These are phyloP conservation scores for Spheniscus mendiculus DNA, from an alignment of 2,113 vertebrate genomes.

Conservation along the genomic window DNA sequence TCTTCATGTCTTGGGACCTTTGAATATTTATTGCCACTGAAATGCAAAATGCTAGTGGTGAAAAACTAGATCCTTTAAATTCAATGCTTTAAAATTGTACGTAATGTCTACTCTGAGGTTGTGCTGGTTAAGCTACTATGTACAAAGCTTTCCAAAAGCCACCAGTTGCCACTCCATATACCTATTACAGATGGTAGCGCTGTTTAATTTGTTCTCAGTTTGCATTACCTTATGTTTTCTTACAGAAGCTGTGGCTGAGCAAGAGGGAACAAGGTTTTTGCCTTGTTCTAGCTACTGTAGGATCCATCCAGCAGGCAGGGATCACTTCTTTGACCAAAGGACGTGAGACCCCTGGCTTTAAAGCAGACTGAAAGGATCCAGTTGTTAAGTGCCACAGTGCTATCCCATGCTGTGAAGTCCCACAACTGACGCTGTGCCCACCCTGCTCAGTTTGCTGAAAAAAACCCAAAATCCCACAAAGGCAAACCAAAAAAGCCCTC, in stretches of 20 bases:
- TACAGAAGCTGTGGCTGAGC: neutral
- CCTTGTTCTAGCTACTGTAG: neutral
- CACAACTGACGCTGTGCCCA: neutral
- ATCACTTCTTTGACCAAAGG: neutral
- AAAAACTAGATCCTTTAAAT: neutral
- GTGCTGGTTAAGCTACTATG: neutral
- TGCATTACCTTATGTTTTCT: neutral
- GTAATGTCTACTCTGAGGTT: neutral
- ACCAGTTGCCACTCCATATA: neutral
- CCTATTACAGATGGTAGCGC: neutral
- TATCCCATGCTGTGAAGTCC: neutral
- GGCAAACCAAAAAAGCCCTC: fast-evolving
- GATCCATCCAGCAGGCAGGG: neutral
- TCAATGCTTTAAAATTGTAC: neutral
- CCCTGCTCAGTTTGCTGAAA: neutral
- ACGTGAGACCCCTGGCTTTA: neutral
- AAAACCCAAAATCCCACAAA: neutral
- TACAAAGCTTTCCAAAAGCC: neutral
- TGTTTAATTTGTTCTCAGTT: neutral
- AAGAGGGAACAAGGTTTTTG: neutral
- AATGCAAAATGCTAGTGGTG: neutral
- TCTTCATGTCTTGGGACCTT: neutral
- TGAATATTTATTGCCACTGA: neutral
- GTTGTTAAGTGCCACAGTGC: neutral
- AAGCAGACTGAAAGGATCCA: neutral